Conservation (phyloP, 2,113 vertebrate genomes). For the Carassius gibelio region DNA sequence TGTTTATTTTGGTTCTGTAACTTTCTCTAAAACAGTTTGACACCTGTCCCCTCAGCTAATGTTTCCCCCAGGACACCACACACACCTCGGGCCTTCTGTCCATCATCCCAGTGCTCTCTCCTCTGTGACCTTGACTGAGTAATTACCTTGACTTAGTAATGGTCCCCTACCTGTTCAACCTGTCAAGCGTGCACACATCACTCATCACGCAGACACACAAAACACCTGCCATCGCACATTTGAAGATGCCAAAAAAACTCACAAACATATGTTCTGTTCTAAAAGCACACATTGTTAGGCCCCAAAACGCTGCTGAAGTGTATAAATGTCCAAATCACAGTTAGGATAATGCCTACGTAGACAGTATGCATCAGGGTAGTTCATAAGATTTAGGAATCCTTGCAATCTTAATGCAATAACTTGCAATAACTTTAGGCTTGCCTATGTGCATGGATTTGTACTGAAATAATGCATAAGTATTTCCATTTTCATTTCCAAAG, state of each 20-base stretch:
- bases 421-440: background rate
- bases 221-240: background rate
- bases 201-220: slow-evolving; percentile 37
- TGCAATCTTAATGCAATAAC: background rate
- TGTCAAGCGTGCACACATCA: slow-evolving; percentile 36
- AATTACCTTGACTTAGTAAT: slow-evolving; percentile 40
- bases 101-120: background rate
- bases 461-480: background rate
- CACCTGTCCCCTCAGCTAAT: background rate
- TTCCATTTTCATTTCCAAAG: background rate
- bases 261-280: background rate
- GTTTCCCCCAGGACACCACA: slow-evolving; percentile 1
- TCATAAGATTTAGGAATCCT: background rate
- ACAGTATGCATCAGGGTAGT: background rate
- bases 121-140: slow-evolving; percentile 43
- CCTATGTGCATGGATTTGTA: background rate
- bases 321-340: background rate
- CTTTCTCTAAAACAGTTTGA: slow-evolving; percentile 24
- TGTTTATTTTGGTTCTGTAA: background rate
- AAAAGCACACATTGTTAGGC: background rate
- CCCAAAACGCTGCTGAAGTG: no score
- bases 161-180: slow-evolving; percentile 33
- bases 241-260: background rate
- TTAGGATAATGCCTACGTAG: background rate
- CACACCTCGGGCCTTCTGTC: background rate